Base-by-base conservation (phyloP, 2,888 invertebrate genomes). In the Diarsia mendica region DNA sequence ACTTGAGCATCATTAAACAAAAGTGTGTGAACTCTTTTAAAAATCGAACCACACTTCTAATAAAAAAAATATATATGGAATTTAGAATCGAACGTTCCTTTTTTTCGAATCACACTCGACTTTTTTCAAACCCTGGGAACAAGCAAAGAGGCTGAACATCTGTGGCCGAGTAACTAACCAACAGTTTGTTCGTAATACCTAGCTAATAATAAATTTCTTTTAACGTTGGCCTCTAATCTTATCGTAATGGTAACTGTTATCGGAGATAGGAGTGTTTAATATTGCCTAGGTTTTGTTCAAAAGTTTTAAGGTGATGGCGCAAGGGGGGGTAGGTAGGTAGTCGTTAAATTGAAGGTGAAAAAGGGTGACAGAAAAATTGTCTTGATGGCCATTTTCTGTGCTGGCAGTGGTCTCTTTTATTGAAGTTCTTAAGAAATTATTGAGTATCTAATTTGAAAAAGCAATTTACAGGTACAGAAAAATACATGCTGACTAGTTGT, bases 191-290 rank as follows among this genome's bases (percentile, higher is more conserved):
- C 72, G 71, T 71, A 87, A 86, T 82, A n/a, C n/a, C n/a, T n/a
- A 63, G 78, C 65, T 77, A 78, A 87, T 86, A 80, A n/a, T n/a
- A n/a, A n/a, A 86, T 77, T 87, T 76, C 77, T 83, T 87, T 78
- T 75, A 83, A 86, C 77, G 77, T 51, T 64, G 39, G 64, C 64
- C 58, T 79, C 23, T 79, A 78, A 80, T 79, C 79, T 83, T 77
- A 87, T 78, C 68, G 65, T 87, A 83, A 85, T 71, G 80, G 77
- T 81, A 68, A 87, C 51, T 51, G 73, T 67, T 86, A 85, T 80
- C 51, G 79, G 51, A 72, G 80, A 81, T 78, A 77, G 77, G 67
- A 23, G 28, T 10, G 28, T n/a, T 76, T 71, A 53, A 67, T 73
- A 60, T 79, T 55, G 61, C 55, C 68, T 65, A 75, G 82, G 61